Percentiles rank a stretch among this genome's conserved stretches.
Conservation (phyloP, 2,113 vertebrate genomes). For the Neodontobutis hainanensis region DNA sequence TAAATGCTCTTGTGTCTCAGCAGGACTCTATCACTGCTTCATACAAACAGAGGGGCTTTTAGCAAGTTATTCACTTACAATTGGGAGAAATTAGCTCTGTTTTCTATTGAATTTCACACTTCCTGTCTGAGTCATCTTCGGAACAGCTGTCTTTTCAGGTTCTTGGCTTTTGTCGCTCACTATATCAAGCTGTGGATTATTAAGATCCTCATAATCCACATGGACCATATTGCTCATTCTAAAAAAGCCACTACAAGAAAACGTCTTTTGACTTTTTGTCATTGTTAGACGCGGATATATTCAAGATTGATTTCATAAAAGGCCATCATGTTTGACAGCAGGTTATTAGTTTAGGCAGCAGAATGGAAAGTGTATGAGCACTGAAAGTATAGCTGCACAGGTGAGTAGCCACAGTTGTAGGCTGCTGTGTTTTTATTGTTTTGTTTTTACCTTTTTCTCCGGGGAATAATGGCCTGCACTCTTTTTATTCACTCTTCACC, state of each 20-base stretch:
- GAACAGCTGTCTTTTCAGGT: neutral
- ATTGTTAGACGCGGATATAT: neutral
- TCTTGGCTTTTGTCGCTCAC: neutral
- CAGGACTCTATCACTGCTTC: neutral
- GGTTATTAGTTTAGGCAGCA: neutral
- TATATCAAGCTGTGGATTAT: neutral
- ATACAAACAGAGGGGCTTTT: neutral
- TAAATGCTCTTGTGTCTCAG: constrained; percentile 1
- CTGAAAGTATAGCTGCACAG: neutral
- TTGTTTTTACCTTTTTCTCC: neutral
- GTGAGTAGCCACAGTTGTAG: neutral
- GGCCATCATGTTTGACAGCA: neutral
- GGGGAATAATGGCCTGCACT: neutral
- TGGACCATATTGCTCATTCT: neutral
- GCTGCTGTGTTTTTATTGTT: neutral
- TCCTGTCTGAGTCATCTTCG: neutral
- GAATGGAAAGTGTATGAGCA: neutral
- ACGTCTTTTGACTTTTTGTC: neutral
- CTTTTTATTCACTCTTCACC: constrained; percentile 5
- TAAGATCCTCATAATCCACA: neutral
- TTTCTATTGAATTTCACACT: neutral
- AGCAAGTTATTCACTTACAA: constrained; percentile 2
- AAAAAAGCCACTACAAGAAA: neutral
- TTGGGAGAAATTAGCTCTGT: neutral
- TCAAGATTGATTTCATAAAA: neutral